A percentile compares a stretch with the other conserved stretches of the same genome.
Evolutionary conservation across 2,888 invertebrate species (phyloP).

Genomic region (Ennomos erosarius): DNA sequence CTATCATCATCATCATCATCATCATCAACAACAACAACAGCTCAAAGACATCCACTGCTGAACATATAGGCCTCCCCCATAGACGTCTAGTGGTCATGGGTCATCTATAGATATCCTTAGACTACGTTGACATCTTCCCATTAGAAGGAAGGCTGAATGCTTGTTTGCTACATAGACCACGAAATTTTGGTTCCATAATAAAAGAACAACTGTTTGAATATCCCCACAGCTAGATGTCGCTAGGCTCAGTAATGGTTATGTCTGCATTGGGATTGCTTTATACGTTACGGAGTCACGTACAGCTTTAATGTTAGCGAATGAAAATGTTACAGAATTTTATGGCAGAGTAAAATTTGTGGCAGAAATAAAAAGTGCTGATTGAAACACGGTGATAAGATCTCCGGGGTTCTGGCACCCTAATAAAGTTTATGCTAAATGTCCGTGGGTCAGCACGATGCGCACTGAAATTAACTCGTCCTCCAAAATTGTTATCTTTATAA

Average conservation of each 20-base stretch:
- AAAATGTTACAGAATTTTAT: constrained; percentile 26
- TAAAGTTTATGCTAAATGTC: constrained; percentile 11
- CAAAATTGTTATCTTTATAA: no score
- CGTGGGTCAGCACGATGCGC: neutral
- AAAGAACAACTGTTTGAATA: neutral
- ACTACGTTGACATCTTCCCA: no score
- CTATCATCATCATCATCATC: no score
- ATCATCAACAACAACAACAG: no score
- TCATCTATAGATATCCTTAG: no score
- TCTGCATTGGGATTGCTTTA: constrained; percentile 11
- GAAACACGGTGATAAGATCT: constrained; percentile 15
- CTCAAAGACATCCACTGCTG: no score
- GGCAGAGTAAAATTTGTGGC: constrained; percentile 23
- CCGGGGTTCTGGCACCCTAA: constrained; percentile 11
- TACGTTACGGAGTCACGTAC: constrained; percentile 20
- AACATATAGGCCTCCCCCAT: no score
- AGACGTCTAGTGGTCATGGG: no score
- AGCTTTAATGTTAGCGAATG: constrained; percentile 20
- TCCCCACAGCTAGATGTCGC: constrained; percentile 2
- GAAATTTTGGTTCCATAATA: no score
- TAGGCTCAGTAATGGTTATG: neutral
- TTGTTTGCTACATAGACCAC: no score
- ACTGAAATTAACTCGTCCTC: neutral
- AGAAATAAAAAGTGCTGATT: constrained; percentile 23
- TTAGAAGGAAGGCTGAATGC: no score